Percentiles rank a stretch among this genome's conserved stretches.
Conservation (phyloP, 2,113 vertebrate species). For the Oryzias melastigma region DNA sequence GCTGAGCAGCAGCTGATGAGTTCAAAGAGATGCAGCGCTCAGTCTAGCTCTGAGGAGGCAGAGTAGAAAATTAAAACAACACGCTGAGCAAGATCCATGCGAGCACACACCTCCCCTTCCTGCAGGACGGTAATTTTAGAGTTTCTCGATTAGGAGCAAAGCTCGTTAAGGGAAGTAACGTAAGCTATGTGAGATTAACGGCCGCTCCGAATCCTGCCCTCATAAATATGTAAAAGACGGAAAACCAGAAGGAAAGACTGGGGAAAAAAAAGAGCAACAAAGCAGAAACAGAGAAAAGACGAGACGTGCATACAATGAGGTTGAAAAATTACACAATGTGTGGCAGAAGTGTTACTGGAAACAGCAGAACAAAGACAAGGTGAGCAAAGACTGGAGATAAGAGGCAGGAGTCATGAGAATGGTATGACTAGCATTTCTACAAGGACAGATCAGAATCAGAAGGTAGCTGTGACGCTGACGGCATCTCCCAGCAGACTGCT, state of each 20-base stretch:
- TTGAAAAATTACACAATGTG: background rate
- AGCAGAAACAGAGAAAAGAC: background rate
- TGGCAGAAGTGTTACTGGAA: background rate
- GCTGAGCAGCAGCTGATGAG: background rate
- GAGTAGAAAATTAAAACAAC: slow-evolving; percentile 1
- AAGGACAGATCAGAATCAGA: too few relatives aligned
- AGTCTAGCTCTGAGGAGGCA: background rate
- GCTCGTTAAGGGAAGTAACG: slow-evolving; percentile 66
- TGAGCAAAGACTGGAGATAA: too few relatives aligned
- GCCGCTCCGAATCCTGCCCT: slow-evolving; percentile 51
- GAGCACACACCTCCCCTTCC: slow-evolving; percentile 5
- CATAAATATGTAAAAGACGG: slow-evolving; percentile 41
- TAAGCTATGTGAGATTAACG: slow-evolving; percentile 62
- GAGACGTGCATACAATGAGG: background rate
- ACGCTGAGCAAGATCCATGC: slow-evolving; percentile 14
- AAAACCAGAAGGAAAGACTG: background rate
- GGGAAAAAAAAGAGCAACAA: background rate
- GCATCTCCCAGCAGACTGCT: too few relatives aligned
- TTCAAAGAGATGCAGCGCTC: background rate
- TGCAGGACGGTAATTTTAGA: slow-evolving; percentile 63
- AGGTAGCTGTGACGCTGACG: too few relatives aligned
- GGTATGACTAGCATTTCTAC: too few relatives aligned
- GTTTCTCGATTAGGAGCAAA: slow-evolving; percentile 64
- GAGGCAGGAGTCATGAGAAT: too few relatives aligned
- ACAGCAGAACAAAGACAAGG: background rate